Evolutionary conservation across 2,888 invertebrate genomes (phyloP), one percentile per base, ranked within the genome.

Genomic region (Drosophila lutescens): DNA sequence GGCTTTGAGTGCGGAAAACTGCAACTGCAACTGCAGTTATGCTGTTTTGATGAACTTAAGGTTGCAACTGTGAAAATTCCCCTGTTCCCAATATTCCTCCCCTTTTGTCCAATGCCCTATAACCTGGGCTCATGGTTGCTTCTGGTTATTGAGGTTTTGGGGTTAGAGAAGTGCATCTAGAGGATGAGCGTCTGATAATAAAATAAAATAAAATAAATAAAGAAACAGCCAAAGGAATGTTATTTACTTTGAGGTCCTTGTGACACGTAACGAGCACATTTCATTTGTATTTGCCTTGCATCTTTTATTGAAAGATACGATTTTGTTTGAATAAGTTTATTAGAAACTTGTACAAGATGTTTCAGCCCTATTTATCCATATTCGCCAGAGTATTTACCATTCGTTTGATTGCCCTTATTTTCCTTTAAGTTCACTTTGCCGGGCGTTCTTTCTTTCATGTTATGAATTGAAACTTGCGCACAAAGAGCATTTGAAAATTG

Each of bases 1-100:
- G 32, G 23, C 43, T 58, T 34, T 34, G 46, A 51, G n/a, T 61
- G 61, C 57, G 61, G 59, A 32, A 20, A 43, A 70, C 78, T 73
- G 73, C 75, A 70, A 73, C 61, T 61, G 61, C 63, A 47, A 75
- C 72, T 74, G 75, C 71, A 59, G 74, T 65, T 78, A 67, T 74
- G 72, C 61, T 70, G 44, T 67, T 83, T 83, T 88, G 86, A 86
- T 83, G 74, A 88, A 83, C 88, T 83, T 83, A 88, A 65, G 44
- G 32, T 13, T 20, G 61, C 8, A 26, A 51, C 70, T 67, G 72
- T 67, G 55, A 72, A 59, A 75, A 70, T 40, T 50, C 58, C 49
- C 12, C 17, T 13, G 43, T 58, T 58, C 13, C 51, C 53, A 23
- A 47, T 67, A 67, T 58, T 54, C 9, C 32, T 23, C 20, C 17